Evolutionary conservation across 2,797 vertebrate species (phyloP), one percentile per base, ranked within the genome.

Genomic region (Syngnathus acus): DNA sequence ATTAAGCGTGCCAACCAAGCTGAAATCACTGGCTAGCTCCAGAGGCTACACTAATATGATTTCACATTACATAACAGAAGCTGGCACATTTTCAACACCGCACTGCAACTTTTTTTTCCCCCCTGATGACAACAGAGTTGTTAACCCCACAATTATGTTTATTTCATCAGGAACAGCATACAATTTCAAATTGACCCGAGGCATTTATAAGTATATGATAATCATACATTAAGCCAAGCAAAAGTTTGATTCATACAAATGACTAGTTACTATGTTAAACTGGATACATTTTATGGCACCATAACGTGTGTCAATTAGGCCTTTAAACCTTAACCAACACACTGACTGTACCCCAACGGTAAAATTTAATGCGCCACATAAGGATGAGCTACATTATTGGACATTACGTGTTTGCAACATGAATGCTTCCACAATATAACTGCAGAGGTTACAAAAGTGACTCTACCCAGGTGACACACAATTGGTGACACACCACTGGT

Each of bases 31-130:
- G 73, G 71, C 62, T 65, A 38, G 61, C 54, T 58, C 50, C 71
- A 72, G 74, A 80, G 68, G 79, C 79, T 75, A 72, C 69, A 82
- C 75, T 84, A 85, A 87, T 87, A 80, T 77, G 79, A 88, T 86
- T 84, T 84, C 61, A 80, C 68, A 81, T 89, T 87, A 87, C 82
- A 79, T 87, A 88, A 90, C 78, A 75, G 61, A 51, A 73, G 73
- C 76, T 73, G 77, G 65, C 78, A 76, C 79, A 71, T 50, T 69
- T 72, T 68, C 70, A 23, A 23, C 74, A 70, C 59, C 66, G 68
- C 47, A 37, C 64, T 71, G 69, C 64, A 59, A 58, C 69, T 55
- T 14, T 14, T 16, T 47, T 16, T 42, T 61, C 19, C 17, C 60
- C 38, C 17, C 60, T 71, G 65, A 70, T 67, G 74, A 19, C 60